Conservation (phyloP, 2,888 invertebrate genomes). For the Thymelicus acteon region DNA sequence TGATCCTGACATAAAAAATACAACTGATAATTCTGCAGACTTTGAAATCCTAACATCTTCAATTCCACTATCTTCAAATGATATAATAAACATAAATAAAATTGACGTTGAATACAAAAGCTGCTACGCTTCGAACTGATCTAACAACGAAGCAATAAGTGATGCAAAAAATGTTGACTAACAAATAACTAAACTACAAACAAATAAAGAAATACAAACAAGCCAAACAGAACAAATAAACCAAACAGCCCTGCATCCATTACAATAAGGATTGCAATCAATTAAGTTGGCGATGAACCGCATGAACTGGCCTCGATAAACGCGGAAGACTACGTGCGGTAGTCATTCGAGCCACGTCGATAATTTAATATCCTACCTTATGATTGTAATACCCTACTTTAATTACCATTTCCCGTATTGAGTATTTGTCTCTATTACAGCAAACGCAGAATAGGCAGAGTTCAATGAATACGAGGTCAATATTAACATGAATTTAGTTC, state of each 20-base stretch:
- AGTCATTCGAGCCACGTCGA: conserved; percentile 41
- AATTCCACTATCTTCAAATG: background rate
- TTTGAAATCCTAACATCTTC: background rate
- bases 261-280: conserved; percentile 49
- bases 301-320: conserved; percentile 69
- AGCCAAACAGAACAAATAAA: background rate
- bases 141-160: background rate
- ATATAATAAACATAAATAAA: background rate
- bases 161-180: background rate
- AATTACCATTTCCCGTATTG: conserved; percentile 22
- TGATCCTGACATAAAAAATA: too few relatives aligned
- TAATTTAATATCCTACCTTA: conserved; percentile 35
- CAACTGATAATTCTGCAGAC: background rate
- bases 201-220: conserved; percentile 2
- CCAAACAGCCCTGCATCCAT: conserved; percentile 28
- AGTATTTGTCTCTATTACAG: background rate
- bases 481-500: background rate
- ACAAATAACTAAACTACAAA: background rate
- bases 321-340: conserved; percentile 56
- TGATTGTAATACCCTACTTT: conserved; percentile 30
- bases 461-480: too few relatives aligned
- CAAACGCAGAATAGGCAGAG: background rate
- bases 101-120: background rate
- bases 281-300: conserved; percentile 59
- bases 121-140: background rate